Evolutionary conservation across 2,113 vertebrate species (phyloP).

Genomic region (Odobenus rosmarus): DNA sequence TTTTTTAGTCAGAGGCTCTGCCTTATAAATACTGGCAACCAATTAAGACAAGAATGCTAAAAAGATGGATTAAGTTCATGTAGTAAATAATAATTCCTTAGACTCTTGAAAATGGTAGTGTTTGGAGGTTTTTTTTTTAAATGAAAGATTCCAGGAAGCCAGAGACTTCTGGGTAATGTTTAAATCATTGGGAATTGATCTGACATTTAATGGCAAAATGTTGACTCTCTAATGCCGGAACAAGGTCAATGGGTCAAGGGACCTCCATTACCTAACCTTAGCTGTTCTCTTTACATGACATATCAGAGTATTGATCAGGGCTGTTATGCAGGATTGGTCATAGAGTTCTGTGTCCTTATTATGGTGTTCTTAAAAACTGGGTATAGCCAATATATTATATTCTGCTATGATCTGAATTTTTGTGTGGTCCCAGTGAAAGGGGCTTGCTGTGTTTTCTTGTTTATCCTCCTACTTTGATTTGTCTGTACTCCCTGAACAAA

Average conservation of each 20-base stretch:
- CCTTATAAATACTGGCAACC: constrained; percentile 8
- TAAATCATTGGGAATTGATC: constrained; percentile 76
- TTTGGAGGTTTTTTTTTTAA: background rate
- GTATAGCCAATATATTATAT: background rate
- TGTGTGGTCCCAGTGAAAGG: background rate
- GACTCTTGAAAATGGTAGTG: constrained; percentile 60
- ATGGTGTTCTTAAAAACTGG: background rate
- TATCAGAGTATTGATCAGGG: constrained; percentile 66
- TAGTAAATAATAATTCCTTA: constrained; percentile 42
- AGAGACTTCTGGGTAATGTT: constrained; percentile 75
- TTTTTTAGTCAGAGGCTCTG: background rate
- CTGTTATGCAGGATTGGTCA: background rate
- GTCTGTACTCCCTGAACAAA: background rate
- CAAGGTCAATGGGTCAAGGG: constrained; percentile 64
- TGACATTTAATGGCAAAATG: constrained; percentile 72
- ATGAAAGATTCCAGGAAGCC: constrained; percentile 71
- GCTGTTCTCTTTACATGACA: constrained; percentile 57
- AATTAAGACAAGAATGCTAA: background rate
- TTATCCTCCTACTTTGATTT: background rate
- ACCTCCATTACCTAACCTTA: constrained; percentile 68
- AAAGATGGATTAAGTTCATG: constrained; percentile 42
- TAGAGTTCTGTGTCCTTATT: constrained; percentile 18
- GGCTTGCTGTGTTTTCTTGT: background rate
- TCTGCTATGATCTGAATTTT: constrained; percentile 17
- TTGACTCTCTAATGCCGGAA: constrained; percentile 55